A percentile compares a stretch with the other conserved stretches of the same genome.
These are phyloP conservation scores for Girardinus metallicus DNA, from an alignment of 2,797 vertebrate genomes.

Conservation along the genomic window DNA sequence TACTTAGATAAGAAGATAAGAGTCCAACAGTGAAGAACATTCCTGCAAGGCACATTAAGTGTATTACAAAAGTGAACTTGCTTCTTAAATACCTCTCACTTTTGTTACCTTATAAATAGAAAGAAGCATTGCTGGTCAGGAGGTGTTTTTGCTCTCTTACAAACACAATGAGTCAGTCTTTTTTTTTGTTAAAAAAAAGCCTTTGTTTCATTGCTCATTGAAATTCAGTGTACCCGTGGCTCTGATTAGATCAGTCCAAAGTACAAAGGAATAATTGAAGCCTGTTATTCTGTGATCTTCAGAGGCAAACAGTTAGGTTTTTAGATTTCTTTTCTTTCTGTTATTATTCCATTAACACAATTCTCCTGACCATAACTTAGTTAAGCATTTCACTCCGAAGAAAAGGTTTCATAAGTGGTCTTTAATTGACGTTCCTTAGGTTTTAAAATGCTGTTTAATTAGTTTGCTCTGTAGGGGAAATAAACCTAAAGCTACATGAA, in stretches of 20 bases:
- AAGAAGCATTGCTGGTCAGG: conserved; percentile 1
- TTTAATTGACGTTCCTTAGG: neutral
- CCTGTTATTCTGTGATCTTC: neutral
- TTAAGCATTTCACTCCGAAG: neutral
- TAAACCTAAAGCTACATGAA: neutral
- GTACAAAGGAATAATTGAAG: conserved; percentile 66
- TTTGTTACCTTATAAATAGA: neutral
- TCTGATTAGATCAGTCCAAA: conserved; percentile 55
- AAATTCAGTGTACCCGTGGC: conserved; percentile 57
- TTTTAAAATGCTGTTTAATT: neutral
- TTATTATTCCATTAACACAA: neutral
- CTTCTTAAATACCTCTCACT: neutral
- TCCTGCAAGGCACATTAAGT: neutral
- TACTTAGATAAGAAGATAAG: neutral
- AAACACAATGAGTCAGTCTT: conserved; percentile 48
- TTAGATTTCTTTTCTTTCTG: neutral
- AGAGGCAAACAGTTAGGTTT: neutral
- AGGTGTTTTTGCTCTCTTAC: conserved; percentile 20
- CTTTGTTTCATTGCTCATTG: conserved; percentile 63
- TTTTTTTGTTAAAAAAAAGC: conserved; percentile 31
- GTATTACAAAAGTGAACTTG: neutral
- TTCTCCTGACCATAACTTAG: neutral
- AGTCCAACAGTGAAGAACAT: neutral
- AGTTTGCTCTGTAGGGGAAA: neutral
- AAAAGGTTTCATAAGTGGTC: neutral